Percentiles rank a stretch among this genome's conserved stretches.
phyloP scores from a whole-genome alignment of 2,888 invertebrate genomes.

The Cristatella mucedo region DNA sequence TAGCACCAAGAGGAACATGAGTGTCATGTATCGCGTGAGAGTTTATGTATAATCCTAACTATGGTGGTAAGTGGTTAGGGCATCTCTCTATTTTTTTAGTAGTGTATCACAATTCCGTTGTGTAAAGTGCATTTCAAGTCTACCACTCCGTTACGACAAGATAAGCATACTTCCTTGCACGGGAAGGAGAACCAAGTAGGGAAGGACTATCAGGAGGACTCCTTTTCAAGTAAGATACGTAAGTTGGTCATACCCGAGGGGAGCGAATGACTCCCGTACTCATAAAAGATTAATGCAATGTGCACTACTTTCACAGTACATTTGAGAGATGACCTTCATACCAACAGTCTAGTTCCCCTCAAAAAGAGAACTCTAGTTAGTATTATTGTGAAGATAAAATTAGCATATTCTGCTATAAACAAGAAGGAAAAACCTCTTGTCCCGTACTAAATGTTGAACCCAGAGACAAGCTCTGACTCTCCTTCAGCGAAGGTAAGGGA shows the following conservation, averaged over 20 bases:
- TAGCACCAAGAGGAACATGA: conserved; percentile 13
- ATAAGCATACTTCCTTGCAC: too few species aligned
- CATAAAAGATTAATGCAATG: conserved; percentile 50
- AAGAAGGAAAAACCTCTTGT: conserved; percentile 25
- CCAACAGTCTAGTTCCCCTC: conserved; percentile 38
- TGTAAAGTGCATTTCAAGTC: too few species aligned
- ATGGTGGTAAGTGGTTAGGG: conserved; percentile 10
- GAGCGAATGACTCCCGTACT: conserved; percentile 51
- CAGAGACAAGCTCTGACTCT: conserved; percentile 60
- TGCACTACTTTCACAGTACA: conserved; percentile 46
- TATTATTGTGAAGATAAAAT: conserved; percentile 22
- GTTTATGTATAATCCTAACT: conserved; percentile 13
- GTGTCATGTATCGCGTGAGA: conserved; percentile 15
- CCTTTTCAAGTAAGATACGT: conserved; percentile 38
- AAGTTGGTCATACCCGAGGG: conserved; percentile 58
- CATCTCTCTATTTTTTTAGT: too few species aligned
- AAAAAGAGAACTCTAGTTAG: conserved; percentile 43
- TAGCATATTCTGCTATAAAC: conserved; percentile 36
- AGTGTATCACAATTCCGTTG: too few species aligned
- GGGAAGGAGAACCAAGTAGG: too few species aligned
- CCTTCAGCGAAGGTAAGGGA: conserved; percentile 56
- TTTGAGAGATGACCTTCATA: conserved; percentile 14
- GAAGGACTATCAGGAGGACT: conserved; percentile 15
- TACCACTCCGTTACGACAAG: too few species aligned
- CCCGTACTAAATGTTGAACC: conserved; percentile 62